These are phyloP conservation scores for Littorina saxatilis DNA, from an alignment of 1,140 invertebrate genomes.

Conservation along the genomic window DNA sequence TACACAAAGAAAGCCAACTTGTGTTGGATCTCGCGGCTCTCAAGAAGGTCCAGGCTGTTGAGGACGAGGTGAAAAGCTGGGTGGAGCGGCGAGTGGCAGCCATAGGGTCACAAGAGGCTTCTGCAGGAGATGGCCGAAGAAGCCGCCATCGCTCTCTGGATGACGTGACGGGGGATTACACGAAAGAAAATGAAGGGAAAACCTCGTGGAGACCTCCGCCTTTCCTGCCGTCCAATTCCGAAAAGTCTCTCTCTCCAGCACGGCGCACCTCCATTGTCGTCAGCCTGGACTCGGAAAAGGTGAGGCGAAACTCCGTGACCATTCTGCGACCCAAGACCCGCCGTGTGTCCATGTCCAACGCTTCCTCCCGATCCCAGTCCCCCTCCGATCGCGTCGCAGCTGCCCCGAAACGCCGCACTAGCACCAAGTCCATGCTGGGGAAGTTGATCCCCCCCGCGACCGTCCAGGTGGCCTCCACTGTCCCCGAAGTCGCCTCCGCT, in stretches of 20 bases:
- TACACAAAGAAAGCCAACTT: no score
- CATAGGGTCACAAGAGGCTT: not conserved
- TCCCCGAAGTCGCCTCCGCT: not conserved
- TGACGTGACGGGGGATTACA: not conserved
- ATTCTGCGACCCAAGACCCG: not conserved
- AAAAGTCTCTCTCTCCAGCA: not conserved
- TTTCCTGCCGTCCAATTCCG: not conserved
- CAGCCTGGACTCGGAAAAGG: not conserved
- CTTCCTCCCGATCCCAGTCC: not conserved
- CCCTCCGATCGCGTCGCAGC: not conserved
- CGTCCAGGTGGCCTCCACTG: not conserved
- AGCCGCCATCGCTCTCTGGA: conserved; percentile 3
- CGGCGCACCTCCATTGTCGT: conserved; percentile 4
- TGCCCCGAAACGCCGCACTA: conserved; percentile 1
- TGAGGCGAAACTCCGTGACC: conserved; percentile 30
- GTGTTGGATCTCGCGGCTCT: no score
- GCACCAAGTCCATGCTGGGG: conserved; percentile 19
- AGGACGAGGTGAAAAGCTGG: not conserved
- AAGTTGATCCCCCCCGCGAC: not conserved
- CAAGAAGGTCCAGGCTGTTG: not conserved
- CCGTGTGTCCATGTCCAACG: not conserved
- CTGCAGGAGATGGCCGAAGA: not conserved
- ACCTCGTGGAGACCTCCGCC: not conserved
- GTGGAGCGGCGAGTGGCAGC: not conserved
- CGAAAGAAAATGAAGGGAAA: no score